phyloP scores from a whole-genome alignment of 1,140 invertebrate genomes.

The Drosophila bocqueti region DNA sequence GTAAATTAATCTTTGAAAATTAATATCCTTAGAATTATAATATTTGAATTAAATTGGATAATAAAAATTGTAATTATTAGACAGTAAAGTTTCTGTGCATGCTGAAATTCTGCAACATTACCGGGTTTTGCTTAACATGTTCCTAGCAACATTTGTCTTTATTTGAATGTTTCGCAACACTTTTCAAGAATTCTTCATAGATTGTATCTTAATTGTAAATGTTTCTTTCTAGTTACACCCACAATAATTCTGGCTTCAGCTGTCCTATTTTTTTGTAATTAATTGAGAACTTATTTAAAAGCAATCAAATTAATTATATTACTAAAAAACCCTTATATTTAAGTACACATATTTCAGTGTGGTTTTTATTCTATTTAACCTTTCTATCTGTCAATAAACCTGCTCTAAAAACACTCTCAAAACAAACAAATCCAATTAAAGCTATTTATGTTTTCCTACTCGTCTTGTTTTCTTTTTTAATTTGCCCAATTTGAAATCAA shows the following conservation, averaged over 20 bases:
- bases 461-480: constrained; percentile 11
- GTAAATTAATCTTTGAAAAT: background rate
- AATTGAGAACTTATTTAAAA: background rate
- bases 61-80: too few species aligned
- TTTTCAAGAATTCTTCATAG: background rate
- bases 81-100: too few species aligned
- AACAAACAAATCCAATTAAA: constrained; percentile 38
- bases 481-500: constrained; percentile 12
- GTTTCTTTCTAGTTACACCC: background rate
- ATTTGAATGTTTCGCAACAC: background rate
- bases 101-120: background rate
- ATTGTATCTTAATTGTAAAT: too few species aligned
- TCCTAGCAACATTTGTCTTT: background rate
- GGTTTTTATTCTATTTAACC: background rate
- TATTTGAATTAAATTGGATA: background rate
- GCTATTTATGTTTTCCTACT: constrained; percentile 1
- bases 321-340: background rate
- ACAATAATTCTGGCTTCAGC: background rate
- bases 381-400: constrained; percentile 2
- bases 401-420: background rate
- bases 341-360: background rate
- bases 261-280: background rate
- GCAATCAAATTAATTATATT: background rate
- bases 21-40: background rate
- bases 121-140: background rate